Evolutionary conservation across 2,888 invertebrate genomes (phyloP), one percentile per base, ranked within the genome.

Genomic region (Sinodicranocentrus sp.): DNA sequence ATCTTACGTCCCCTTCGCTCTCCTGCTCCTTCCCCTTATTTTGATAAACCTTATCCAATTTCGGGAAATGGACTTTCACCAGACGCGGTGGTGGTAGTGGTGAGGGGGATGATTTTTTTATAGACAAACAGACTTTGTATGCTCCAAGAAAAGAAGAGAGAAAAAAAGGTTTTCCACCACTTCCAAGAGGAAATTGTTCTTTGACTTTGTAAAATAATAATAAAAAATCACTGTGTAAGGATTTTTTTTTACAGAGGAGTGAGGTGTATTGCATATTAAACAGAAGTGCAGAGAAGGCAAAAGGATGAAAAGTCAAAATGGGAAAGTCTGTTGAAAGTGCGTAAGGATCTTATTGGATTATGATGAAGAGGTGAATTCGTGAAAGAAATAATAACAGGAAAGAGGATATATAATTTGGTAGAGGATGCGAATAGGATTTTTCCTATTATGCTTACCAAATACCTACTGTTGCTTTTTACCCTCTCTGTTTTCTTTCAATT

Each of bases 401-500:
- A 43, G 13, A 33, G 33, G 33, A 33, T 33, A 17, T 52, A 52
- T 52, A 52, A 10, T 6, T 59, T 3, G 33, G 10, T 33, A 10
- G 33, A 33, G 33, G n/a, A n/a, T n/a, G n/a, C n/a, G n/a, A n/a
- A n/a, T n/a, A n/a, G 33, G 33, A 33, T 33, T 10, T 33, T 10
- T 33, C 33, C 33, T n/a, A n/a, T n/a, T n/a, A 33, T 33, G 33
- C 33, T 10, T 33, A 6, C 33, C 33, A 33, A n/a, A n/a, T n/a
- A n/a, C n/a, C n/a, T n/a, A n/a, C n/a, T n/a, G n/a, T n/a, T n/a
- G n/a, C n/a, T n/a, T n/a, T 19, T 2, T 28, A 28, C 67, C 67
- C 28, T 68, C 78, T 57, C 26, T 79, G 79, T 79, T 79, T 79
- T 79, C 79, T 79, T 79, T 79, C 79, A 79, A 79, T 79, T 79